Conservation (phyloP, 2,113 vertebrate species). For the Salvelinus fontinalis region DNA sequence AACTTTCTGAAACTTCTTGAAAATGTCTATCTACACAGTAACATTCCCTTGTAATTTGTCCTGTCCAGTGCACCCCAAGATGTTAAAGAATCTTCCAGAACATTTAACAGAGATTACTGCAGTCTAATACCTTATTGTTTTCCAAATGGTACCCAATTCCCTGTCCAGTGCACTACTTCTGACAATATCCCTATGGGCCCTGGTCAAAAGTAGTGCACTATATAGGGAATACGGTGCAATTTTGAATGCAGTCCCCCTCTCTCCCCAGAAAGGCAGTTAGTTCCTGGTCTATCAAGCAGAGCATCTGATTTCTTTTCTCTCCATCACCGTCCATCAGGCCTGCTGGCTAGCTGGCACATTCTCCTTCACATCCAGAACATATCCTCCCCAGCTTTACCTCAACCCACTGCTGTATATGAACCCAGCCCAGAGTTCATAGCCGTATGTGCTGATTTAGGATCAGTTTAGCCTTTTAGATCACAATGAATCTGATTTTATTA, state of each 20-base stretch:
- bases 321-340: slow-evolving; percentile 2
- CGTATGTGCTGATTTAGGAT: too few relatives aligned
- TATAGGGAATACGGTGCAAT: too few relatives aligned
- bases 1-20: not conserved
- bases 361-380: slow-evolving; percentile 9
- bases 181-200: too few relatives aligned
- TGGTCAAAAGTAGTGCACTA: too few relatives aligned
- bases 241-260: not conserved
- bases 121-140: not conserved
- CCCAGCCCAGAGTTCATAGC: not conserved
- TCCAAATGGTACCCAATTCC: too few relatives aligned
- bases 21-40: not conserved
- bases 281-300: slow-evolving; percentile 17
- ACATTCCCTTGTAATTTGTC: not conserved
- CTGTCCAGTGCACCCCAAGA: too few relatives aligned
- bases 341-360: slow-evolving; percentile 10
- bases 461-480: too few relatives aligned
- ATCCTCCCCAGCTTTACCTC: not conserved
- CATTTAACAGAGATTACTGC: not conserved
- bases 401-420: not conserved
- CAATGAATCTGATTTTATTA: too few relatives aligned
- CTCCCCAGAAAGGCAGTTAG: not conserved
- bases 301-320: slow-evolving; percentile 30
- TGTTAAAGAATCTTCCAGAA: not conserved
- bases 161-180: too few relatives aligned